phyloP scores from a whole-genome alignment of 2,797 vertebrate species.

The Phrynocephalus guinanensis region DNA sequence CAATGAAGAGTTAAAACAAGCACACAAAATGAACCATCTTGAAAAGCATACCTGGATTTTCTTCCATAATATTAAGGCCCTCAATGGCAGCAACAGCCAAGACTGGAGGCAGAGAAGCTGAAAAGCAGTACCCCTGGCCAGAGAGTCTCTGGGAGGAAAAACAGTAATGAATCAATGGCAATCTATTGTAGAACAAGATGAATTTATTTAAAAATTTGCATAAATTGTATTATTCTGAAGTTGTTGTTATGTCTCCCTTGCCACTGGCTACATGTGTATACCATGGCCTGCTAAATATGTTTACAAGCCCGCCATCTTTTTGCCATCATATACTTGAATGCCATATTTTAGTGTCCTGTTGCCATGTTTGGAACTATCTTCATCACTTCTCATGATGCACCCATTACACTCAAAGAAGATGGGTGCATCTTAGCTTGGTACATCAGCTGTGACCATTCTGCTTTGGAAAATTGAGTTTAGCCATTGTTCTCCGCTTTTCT shows the following conservation, averaged over 20 bases:
- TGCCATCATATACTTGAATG: no score
- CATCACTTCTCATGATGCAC: no score
- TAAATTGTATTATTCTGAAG: background rate
- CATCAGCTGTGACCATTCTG: no score
- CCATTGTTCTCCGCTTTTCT: no score
- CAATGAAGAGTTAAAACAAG: background rate
- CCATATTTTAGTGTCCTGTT: no score
- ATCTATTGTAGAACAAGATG: background rate
- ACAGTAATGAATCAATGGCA: background rate
- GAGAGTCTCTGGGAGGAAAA: constrained; percentile 85
- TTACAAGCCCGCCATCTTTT: no score
- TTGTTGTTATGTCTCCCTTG: background rate
- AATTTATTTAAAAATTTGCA: background rate
- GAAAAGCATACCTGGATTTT: constrained; percentile 88
- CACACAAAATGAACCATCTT: background rate
- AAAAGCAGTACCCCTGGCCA: constrained; percentile 98
- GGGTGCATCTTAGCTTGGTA: no score
- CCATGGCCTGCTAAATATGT: background rate
- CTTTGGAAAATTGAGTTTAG: no score
- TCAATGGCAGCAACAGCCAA: constrained; percentile 94
- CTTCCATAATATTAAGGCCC: constrained; percentile 95
- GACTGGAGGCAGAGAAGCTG: constrained; percentile 94
- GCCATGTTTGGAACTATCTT: no score
- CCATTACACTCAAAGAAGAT: no score
- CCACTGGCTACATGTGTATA: background rate